These are phyloP conservation scores for Matsumyia berberina DNA, from an alignment of 2,888 invertebrate species.

Conservation along the genomic window DNA sequence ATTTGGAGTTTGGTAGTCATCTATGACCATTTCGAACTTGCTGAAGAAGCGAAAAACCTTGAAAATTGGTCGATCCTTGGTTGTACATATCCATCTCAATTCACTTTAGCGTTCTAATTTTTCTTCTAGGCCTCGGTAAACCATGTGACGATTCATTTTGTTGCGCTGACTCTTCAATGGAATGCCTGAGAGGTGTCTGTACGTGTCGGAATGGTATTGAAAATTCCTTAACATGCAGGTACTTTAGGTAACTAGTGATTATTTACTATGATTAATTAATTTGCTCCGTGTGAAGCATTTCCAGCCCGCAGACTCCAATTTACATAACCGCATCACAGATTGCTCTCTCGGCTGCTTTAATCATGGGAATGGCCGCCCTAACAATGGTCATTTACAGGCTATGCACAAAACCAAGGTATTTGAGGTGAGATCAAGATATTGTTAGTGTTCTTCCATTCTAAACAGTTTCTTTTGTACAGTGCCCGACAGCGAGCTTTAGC, in stretches of 20 bases:
- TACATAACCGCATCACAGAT: slow-evolving; percentile 78
- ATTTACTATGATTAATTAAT: not conserved
- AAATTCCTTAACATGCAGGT: slow-evolving; percentile 36
- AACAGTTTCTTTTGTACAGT: slow-evolving; percentile 31
- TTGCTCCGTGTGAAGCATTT: slow-evolving; percentile 1
- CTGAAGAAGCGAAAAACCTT: no score
- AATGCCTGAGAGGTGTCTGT: slow-evolving; percentile 17
- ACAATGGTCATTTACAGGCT: slow-evolving; percentile 78
- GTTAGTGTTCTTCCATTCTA: not conserved
- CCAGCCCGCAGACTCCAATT: slow-evolving; percentile 42
- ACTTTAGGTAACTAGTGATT: slow-evolving; percentile 26
- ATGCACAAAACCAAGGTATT: slow-evolving; percentile 77
- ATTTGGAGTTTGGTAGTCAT: no score
- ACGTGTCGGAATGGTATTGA: slow-evolving; percentile 23
- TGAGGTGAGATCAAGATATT: slow-evolving; percentile 63
- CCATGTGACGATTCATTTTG: slow-evolving; percentile 20
- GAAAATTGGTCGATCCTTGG: no score
- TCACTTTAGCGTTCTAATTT: not conserved
- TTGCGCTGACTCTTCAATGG: slow-evolving; percentile 10
- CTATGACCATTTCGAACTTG: no score
- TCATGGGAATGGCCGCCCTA: slow-evolving; percentile 78
- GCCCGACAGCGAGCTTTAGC: slow-evolving; percentile 70
- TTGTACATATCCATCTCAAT: not conserved
- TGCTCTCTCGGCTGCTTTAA: slow-evolving; percentile 77
- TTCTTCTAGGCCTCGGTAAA: slow-evolving; percentile 11